These are phyloP conservation scores for Oscheius myriophilus DNA, from an alignment of 2,888 invertebrate genomes.

Conservation along the genomic window DNA sequence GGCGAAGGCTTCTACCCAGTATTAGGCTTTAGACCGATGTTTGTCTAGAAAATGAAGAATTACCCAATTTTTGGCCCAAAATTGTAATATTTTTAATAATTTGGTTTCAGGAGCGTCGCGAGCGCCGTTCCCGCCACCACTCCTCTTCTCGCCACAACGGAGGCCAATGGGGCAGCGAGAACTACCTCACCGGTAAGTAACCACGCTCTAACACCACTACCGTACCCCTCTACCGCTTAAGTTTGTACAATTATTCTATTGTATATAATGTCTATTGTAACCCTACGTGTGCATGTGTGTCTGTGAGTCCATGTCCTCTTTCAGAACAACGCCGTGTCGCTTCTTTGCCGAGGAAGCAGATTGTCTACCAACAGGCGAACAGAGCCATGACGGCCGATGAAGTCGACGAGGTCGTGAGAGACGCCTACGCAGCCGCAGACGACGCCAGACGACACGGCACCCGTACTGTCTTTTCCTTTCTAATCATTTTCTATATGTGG, in stretches of 20 bases:
- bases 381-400: conserved; percentile 58
- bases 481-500: background rate
- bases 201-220: background rate
- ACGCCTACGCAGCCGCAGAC: conserved; percentile 61
- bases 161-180: conserved; percentile 36
- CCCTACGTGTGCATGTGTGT: conserved; percentile 3
- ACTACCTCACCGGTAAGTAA: conserved; percentile 21
- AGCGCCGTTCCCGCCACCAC: conserved; percentile 54
- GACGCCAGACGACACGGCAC: conserved; percentile 46
- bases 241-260: background rate
- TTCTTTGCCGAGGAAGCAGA: conserved; percentile 44
- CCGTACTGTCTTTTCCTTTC: conserved; percentile 1
- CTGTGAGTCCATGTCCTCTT: background rate
- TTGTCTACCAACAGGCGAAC: conserved; percentile 43
- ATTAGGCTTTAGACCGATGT: too few relatives aligned
- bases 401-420: conserved; percentile 54
- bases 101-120: conserved; percentile 31
- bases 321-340: conserved; percentile 36
- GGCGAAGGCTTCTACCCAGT: too few relatives aligned
- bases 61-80: too few relatives aligned
- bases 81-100: too few relatives aligned
- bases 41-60: too few relatives aligned
- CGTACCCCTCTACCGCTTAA: background rate
- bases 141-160: conserved; percentile 47
- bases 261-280: background rate